These are phyloP conservation scores for Eurypyga helias DNA, from an alignment of 2,113 vertebrate species.

Conservation along the genomic window DNA sequence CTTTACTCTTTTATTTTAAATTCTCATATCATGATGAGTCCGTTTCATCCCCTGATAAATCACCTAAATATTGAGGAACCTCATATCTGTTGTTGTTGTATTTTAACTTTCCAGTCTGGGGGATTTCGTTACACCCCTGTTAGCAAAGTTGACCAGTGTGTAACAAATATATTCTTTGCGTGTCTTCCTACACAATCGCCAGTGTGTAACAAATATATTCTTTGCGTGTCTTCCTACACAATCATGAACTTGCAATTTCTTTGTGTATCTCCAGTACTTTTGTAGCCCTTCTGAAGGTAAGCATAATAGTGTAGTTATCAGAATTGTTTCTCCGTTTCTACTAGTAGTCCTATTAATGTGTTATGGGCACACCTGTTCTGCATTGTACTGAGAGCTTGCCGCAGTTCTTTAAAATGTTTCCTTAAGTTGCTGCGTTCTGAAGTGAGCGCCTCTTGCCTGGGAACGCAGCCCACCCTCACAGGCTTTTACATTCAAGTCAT, in stretches of 20 bases:
- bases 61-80: neutral
- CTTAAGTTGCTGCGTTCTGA: neutral
- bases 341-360: neutral
- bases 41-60: neutral
- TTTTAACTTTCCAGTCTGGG: neutral
- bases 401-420: neutral
- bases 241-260: neutral
- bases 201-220: neutral
- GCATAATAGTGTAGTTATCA: neutral
- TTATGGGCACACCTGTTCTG: neutral
- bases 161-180: neutral
- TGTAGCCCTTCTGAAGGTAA: neutral
- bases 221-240: neutral
- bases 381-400: neutral
- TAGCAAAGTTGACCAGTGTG: neutral
- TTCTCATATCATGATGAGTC: neutral
- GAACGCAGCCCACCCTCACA: neutral
- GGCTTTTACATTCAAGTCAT: neutral
- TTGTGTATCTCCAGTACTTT: neutral
- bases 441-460: neutral
- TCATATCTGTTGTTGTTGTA: neutral
- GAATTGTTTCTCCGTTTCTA: neutral
- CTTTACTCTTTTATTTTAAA: neutral
- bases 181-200: neutral
- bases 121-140: neutral